phyloP scores from a whole-genome alignment of 30 jellyfish, hydroid and myxozoan species.

The Pelagia noctiluca region DNA sequence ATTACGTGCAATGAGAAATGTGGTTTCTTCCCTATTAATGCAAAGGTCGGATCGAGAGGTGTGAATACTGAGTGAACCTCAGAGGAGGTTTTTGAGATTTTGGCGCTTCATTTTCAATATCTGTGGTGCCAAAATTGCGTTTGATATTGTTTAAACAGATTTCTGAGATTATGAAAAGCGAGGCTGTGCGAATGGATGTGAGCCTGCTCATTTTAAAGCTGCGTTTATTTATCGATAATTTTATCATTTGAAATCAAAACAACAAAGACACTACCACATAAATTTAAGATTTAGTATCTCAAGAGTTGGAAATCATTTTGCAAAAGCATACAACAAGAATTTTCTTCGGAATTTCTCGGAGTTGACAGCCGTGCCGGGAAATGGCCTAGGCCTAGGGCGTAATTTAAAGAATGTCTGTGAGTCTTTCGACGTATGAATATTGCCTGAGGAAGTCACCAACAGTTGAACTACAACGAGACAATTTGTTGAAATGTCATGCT shows the following conservation, averaged over 20 bases:
- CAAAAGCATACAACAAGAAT: background rate
- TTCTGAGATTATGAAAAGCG: too few relatives aligned
- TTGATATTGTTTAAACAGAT: too few relatives aligned
- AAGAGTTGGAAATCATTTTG: background rate
- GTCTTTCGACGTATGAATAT: background rate
- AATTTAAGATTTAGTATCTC: background rate
- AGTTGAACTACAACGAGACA: too few relatives aligned
- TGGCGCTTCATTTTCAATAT: too few relatives aligned
- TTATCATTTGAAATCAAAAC: background rate
- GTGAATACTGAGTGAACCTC: too few relatives aligned
- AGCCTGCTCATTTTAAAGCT: too few relatives aligned
- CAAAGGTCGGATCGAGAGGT: too few relatives aligned
- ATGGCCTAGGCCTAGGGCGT: background rate
- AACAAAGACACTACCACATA: background rate
- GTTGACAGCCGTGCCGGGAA: background rate
- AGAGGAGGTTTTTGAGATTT: too few relatives aligned
- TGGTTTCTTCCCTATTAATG: too few relatives aligned
- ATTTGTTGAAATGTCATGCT: background rate
- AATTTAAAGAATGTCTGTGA: background rate
- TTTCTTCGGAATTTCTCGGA: background rate
- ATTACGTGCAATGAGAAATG: too few relatives aligned
- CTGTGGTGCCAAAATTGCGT: too few relatives aligned
- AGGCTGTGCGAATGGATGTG: too few relatives aligned
- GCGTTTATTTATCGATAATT: background rate
- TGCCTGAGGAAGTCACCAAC: slow-evolving; percentile 5